phyloP scores from a whole-genome alignment of 2,888 invertebrate species.

The Rhagonycha lutea region DNA sequence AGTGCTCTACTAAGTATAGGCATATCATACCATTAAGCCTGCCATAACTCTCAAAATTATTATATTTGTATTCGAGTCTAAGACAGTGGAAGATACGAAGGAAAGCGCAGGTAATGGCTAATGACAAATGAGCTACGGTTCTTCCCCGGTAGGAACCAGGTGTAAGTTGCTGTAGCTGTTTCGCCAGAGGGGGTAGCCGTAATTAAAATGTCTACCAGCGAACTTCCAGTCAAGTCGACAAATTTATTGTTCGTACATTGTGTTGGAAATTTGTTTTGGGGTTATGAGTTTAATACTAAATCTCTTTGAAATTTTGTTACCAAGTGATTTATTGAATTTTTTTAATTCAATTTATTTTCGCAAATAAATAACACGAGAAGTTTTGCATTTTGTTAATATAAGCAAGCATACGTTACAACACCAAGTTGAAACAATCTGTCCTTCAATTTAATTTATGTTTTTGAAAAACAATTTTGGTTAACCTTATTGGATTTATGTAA shows the following conservation, averaged over 20 bases:
- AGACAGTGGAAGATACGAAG: conserved; percentile 14
- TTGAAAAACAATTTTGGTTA: neutral
- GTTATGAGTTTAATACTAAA: conserved; percentile 42
- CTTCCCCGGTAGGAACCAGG: conserved; percentile 33
- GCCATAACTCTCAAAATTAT: conserved; percentile 8
- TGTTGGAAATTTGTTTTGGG: conserved; percentile 52
- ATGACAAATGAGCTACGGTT: conserved; percentile 30
- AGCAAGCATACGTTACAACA: neutral
- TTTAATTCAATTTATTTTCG: conserved; percentile 35
- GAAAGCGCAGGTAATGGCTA: conserved; percentile 29
- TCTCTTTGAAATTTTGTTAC: conserved; percentile 45
- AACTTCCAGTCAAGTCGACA: conserved; percentile 50
- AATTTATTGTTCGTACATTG: conserved; percentile 52
- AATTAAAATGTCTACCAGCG: conserved; percentile 54
- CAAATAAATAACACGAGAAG: conserved; percentile 22
- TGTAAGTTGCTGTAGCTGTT: conserved; percentile 34
- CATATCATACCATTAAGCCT: conserved; percentile 8
- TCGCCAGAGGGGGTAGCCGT: conserved; percentile 43
- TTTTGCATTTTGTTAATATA: conserved; percentile 5
- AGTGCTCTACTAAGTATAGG: neutral
- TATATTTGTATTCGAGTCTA: conserved; percentile 17
- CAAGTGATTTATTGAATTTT: conserved; percentile 41
- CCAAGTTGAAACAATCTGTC: neutral
- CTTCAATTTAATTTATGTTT: neutral
- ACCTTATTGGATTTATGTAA: neutral